Conservation (phyloP, 2,113 vertebrate genomes). For the Corythaixoides concolor region DNA sequence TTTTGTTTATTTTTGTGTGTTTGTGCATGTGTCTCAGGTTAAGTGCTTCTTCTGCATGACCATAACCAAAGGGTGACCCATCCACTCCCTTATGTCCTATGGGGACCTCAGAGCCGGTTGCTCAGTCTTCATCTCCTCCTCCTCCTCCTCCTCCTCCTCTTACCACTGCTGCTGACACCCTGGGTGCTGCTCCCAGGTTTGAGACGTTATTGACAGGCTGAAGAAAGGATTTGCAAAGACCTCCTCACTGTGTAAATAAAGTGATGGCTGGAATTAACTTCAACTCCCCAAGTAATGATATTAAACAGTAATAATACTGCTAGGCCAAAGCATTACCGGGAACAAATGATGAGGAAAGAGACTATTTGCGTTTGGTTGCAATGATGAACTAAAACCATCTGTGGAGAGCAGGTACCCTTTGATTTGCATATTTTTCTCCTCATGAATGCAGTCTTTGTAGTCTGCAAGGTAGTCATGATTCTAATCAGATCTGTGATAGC, state of each 20-base stretch:
- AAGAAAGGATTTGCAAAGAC: conserved; percentile 60
- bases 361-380: conserved; percentile 68
- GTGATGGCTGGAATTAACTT: conserved; percentile 61
- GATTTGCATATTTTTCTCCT: conserved; percentile 29
- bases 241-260: conserved; percentile 59
- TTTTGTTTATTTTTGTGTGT: conserved; percentile 74
- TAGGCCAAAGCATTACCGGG: conserved; percentile 58
- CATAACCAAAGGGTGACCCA: conserved; percentile 72
- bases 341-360: conserved; percentile 63
- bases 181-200: conserved; percentile 63
- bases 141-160: conserved; percentile 64
- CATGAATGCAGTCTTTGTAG: conserved; percentile 5
- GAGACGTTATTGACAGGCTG: conserved; percentile 63
- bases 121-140: conserved; percentile 66
- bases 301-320: conserved; percentile 2
- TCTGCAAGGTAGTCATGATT: neutral
- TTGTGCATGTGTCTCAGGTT: conserved; percentile 76
- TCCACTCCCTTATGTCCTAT: conserved; percentile 69
- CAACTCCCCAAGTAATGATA: conserved; percentile 23
- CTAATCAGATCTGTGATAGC: conserved; percentile 2
- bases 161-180: conserved; percentile 40
- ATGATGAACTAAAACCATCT: conserved; percentile 58
- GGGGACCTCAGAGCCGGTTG: conserved; percentile 73
- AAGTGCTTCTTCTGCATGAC: conserved; percentile 73
- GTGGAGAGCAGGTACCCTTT: conserved; percentile 34